Evolutionary conservation across 2,888 invertebrate genomes (phyloP), one percentile per base, ranked within the genome.

Genomic region (Ichneumoninae sp.): DNA sequence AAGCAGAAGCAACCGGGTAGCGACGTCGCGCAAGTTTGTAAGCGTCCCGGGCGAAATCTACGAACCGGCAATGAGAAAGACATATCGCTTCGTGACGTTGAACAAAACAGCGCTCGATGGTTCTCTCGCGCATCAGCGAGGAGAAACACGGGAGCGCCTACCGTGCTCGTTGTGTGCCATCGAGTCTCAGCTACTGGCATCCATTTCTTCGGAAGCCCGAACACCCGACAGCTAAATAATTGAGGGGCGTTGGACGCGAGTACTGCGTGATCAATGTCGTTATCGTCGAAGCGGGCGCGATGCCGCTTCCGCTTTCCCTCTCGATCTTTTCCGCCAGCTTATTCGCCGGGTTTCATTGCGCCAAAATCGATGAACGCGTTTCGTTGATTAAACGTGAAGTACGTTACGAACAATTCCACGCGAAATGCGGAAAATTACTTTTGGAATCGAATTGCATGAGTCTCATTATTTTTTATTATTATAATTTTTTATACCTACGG

Each of bases 221-320:
- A 75, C 84, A 83, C 81, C 75, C 66, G 85, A 84, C 85, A 86
- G 85, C 75, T 86, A 81, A 84, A 84, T 84, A 86, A 86, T 86
- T 71, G 85, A 78, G 69, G 81, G 44, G 44, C 16, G 44, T 47
- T 47, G 44, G 44, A 47, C 65, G 78, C 66, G 78, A 52, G 65
- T 70, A 74, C 70, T 81, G 66, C 47, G 80, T 79, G 81, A 85
- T 85, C 77, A 83, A 85, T 83, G 81, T 60, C 85, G 81, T 86
- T 75, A 81, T 84, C 74, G 75, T 69, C 69, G 69, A 68, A 69
- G 52, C 70, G 16, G 76, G 65, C 40, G 40, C 69, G 60, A 52
- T 68, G 26, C 8, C 26, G 60, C 68, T 71, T 19, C 47, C 40
- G 44, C 63, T 36, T 40, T 54, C 44, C 44, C 4, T 69, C n/a